A percentile compares a stretch with the other conserved stretches of the same genome.
phyloP scores from a whole-genome alignment of 2,888 invertebrate genomes.

The Caenorhabditis doughertyi region DNA sequence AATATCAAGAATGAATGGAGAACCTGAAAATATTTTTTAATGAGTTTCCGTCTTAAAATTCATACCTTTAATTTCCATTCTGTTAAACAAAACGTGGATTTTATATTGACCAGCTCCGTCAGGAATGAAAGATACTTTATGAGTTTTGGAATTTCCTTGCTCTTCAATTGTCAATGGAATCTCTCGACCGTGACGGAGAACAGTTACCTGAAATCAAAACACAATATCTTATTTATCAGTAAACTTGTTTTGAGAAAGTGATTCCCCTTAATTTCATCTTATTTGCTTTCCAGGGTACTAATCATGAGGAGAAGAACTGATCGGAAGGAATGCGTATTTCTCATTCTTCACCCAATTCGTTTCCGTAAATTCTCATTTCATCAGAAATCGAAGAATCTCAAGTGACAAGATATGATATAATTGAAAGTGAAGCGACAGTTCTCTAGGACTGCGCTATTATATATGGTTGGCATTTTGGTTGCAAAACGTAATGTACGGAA shows the following conservation, averaged over 20 bases:
- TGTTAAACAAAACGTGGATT: slow-evolving; percentile 95
- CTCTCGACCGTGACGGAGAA: slow-evolving; percentile 80
- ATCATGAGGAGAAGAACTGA: slow-evolving; percentile 18
- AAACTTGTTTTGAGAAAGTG: slow-evolving; percentile 8
- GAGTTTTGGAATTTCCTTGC: slow-evolving; percentile 59
- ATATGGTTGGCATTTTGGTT: too few species aligned
- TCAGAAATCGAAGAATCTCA: slow-evolving; percentile 10
- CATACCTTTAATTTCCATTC: slow-evolving; percentile 89
- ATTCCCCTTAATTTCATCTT: slow-evolving; percentile 2
- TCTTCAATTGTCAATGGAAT: slow-evolving; percentile 86
- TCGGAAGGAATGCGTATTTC: slow-evolving; percentile 38
- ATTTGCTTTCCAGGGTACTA: neutral
- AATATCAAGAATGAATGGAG: slow-evolving; percentile 83
- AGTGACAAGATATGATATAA: slow-evolving; percentile 57
- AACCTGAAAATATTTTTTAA: slow-evolving; percentile 79
- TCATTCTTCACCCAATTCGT: slow-evolving; percentile 50
- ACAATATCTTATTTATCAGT: slow-evolving; percentile 16
- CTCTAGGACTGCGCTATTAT: too few species aligned
- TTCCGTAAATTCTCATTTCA: slow-evolving; percentile 41
- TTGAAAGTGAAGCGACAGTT: slow-evolving; percentile 11
- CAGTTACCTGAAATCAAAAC: slow-evolving; percentile 76
- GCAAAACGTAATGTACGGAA: too few species aligned
- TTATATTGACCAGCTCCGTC: slow-evolving; percentile 86
- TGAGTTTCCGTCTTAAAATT: too few species aligned
- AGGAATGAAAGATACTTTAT: slow-evolving; percentile 85